Evolutionary conservation across 2,888 invertebrate genomes (phyloP).

Genomic region (Meiosimyza platycephala): DNA sequence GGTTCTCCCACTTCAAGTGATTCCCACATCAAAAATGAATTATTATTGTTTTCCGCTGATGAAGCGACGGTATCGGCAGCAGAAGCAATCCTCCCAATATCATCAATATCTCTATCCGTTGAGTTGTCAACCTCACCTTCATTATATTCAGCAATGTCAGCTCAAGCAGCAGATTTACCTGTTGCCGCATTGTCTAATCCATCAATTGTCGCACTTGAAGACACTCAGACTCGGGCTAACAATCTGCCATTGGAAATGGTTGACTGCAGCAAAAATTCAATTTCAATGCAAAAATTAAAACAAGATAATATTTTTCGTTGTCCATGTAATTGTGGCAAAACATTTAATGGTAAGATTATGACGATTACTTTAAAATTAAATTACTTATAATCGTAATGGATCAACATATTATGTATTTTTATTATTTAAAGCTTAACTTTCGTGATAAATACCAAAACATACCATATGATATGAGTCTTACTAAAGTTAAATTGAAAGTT

Average conservation of each 20-base stretch:
- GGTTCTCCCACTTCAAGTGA: slow-evolving; percentile 18
- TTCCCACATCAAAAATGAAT: slow-evolving; percentile 29
- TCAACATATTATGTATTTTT: too few relatives aligned
- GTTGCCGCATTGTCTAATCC: slow-evolving; percentile 19
- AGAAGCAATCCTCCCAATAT: neutral
- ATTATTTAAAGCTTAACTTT: too few relatives aligned
- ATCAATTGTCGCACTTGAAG: slow-evolving; percentile 12
- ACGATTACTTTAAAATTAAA: neutral
- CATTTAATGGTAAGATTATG: slow-evolving; percentile 43
- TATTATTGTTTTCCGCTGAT: slow-evolving; percentile 15
- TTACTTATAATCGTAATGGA: neutral
- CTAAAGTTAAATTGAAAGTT: neutral
- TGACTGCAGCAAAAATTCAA: neutral
- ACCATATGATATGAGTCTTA: too few relatives aligned
- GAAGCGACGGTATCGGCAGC: neutral
- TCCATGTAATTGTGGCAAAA: slow-evolving; percentile 43
- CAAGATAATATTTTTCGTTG: slow-evolving; percentile 37
- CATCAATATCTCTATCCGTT: neutral
- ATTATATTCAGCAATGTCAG: slow-evolving; percentile 9
- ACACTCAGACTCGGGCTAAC: neutral
- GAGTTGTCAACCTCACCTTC: neutral
- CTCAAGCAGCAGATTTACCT: slow-evolving; percentile 5
- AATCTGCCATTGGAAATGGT: neutral
- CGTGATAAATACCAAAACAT: too few relatives aligned
- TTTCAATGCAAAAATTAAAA: neutral